These are phyloP conservation scores for Plagiodera versicolora DNA, from an alignment of 2,888 invertebrate genomes.

Conservation along the genomic window DNA sequence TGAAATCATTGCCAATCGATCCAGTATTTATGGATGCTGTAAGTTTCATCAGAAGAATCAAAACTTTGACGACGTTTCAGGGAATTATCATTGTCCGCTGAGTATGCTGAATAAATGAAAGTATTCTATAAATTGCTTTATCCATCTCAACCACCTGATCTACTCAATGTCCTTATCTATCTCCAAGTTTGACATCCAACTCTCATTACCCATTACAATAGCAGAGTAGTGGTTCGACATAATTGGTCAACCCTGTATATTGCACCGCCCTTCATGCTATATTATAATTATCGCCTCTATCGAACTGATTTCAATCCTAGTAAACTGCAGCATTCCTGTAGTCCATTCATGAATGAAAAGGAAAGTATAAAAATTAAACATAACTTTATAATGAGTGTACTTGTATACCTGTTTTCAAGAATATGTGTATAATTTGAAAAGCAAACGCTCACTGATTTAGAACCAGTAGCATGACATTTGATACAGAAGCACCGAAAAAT, in stretches of 20 bases:
- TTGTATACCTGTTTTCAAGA: background rate
- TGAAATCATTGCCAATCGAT: too few relatives aligned
- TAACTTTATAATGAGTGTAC: background rate
- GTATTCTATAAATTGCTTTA: too few relatives aligned
- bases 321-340: background rate
- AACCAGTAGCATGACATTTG: slow-evolving; percentile 1
- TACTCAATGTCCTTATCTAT: too few relatives aligned
- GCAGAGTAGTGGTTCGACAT: too few relatives aligned
- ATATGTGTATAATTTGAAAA: background rate
- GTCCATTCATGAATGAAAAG: slow-evolving; percentile 4
- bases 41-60: too few relatives aligned
- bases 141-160: too few relatives aligned
- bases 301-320: background rate
- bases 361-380: slow-evolving; percentile 5
- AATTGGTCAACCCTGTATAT: background rate
- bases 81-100: too few relatives aligned
- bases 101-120: too few relatives aligned
- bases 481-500: slow-evolving; percentile 8
- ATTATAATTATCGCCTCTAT: background rate
- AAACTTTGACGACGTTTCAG: too few relatives aligned
- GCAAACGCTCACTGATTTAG: slow-evolving; percentile 6
- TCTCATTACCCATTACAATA: too few relatives aligned
- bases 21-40: too few relatives aligned
- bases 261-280: background rate
- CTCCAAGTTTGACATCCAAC: too few relatives aligned